Evolutionary conservation across 2,113 vertebrate species (phyloP).

Genomic region (Oreochromis spilurus): DNA sequence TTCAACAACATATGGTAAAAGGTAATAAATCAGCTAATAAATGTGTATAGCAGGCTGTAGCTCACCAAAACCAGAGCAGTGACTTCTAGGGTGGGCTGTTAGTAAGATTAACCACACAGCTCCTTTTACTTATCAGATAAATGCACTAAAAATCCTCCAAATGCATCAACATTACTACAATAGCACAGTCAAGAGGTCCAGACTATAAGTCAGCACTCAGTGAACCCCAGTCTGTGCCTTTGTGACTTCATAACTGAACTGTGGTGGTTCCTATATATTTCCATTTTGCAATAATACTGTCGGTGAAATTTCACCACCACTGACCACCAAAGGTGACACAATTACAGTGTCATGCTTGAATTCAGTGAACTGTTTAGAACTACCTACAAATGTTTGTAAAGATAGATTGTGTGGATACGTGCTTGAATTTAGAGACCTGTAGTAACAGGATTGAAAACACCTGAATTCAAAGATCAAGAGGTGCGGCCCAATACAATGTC

Average conservation of each 20-base stretch:
- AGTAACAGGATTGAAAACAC: background rate
- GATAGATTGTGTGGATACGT: background rate
- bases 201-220: background rate
- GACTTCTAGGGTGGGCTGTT: background rate
- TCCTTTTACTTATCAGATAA: background rate
- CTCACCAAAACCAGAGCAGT: background rate
- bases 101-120: background rate
- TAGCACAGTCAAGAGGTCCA: background rate
- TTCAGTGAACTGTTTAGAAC: too few species aligned
- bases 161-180: background rate
- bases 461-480: background rate
- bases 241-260: background rate
- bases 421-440: background rate
- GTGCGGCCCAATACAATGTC: background rate
- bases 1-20: background rate
- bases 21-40: background rate
- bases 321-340: background rate
- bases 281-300: background rate
- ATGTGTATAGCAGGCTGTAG: background rate
- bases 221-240: background rate
- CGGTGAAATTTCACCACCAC: background rate
- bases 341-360: background rate
- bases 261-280: background rate
- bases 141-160: background rate
- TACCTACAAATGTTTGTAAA: too few species aligned